Conservation (phyloP, 1,140 invertebrate genomes). For the Diorhabda sublineata region DNA sequence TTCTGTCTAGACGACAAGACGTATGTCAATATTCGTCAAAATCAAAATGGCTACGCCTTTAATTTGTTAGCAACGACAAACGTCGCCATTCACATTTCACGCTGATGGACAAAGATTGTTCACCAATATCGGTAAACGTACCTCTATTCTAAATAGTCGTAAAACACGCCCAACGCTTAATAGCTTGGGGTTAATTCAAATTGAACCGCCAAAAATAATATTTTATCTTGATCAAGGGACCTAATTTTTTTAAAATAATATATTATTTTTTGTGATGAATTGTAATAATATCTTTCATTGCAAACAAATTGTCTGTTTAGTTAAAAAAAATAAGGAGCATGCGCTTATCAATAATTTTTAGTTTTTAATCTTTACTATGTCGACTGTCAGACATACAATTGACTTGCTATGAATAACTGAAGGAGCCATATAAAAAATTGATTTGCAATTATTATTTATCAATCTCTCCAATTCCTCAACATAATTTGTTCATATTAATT, state of each 20-base stretch:
- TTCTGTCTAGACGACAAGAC: conserved; percentile 49
- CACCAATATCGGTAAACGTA: conserved; percentile 17
- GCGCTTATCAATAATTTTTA: conserved; percentile 21
- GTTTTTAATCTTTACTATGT: conserved; percentile 10
- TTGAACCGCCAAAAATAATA: conserved; percentile 23
- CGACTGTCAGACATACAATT: conserved; percentile 6
- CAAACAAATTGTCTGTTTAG: neutral
- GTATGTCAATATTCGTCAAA: conserved; percentile 51
- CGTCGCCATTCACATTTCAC: conserved; percentile 17
- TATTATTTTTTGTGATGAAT: conserved; percentile 5
- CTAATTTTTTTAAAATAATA: conserved; percentile 8
- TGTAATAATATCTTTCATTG: neutral
- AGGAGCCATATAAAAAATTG: neutral
- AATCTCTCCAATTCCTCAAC: neutral
- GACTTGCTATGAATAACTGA: neutral
- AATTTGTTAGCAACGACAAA: conserved; percentile 32
- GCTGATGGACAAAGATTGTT: neutral
- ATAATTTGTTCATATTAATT: neutral
- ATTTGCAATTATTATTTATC: neutral
- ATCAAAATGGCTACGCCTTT: conserved; percentile 50
- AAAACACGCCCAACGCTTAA: conserved; percentile 39
- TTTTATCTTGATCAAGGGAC: neutral
- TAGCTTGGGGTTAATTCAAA: conserved; percentile 29
- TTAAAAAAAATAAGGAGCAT: conserved; percentile 22
- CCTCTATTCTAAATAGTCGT: conserved; percentile 21